A percentile compares a stretch with the other conserved stretches of the same genome.
phyloP scores from a whole-genome alignment of 2,888 invertebrate species.

The Idaea straminata region DNA sequence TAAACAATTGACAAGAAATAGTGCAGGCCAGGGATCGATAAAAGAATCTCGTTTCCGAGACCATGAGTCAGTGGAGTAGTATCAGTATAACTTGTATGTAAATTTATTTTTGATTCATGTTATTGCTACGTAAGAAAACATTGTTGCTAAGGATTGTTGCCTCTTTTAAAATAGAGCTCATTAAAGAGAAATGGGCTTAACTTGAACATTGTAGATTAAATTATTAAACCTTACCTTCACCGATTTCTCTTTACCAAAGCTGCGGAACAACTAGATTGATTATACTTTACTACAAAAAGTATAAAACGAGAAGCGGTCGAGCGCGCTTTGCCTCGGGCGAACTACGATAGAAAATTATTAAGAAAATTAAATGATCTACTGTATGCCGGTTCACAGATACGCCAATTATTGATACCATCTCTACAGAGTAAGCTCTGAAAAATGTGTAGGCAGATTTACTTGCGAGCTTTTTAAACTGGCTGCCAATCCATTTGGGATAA shows the following conservation, averaged over 20 bases:
- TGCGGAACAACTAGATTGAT: slow-evolving; percentile 67
- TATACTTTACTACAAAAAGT: slow-evolving; percentile 68
- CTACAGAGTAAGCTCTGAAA: slow-evolving; percentile 53
- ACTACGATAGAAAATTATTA: slow-evolving; percentile 77
- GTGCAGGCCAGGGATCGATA: no score
- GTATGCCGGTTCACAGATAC: slow-evolving; percentile 69
- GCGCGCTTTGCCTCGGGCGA: slow-evolving; percentile 55
- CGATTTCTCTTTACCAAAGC: slow-evolving; percentile 40
- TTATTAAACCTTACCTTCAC: slow-evolving; percentile 13
- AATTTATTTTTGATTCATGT: no score
- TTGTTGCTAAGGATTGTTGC: background rate
- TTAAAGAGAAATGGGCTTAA: slow-evolving; percentile 1
- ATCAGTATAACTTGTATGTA: no score
- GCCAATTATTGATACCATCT: slow-evolving; percentile 78
- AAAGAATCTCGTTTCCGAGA: no score
- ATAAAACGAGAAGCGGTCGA: slow-evolving; percentile 58
- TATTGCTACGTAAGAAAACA: background rate
- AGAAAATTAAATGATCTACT: slow-evolving; percentile 79
- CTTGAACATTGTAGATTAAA: background rate
- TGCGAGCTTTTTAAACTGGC: slow-evolving; percentile 21
- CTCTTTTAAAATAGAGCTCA: slow-evolving; percentile 2
- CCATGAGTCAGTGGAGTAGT: no score
- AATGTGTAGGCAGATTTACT: slow-evolving; percentile 63
- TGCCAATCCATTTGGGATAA: background rate
- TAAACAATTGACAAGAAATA: no score